Conservation (phyloP, 1,140 invertebrate species). For the Daktulosphaira vitifoliae region DNA sequence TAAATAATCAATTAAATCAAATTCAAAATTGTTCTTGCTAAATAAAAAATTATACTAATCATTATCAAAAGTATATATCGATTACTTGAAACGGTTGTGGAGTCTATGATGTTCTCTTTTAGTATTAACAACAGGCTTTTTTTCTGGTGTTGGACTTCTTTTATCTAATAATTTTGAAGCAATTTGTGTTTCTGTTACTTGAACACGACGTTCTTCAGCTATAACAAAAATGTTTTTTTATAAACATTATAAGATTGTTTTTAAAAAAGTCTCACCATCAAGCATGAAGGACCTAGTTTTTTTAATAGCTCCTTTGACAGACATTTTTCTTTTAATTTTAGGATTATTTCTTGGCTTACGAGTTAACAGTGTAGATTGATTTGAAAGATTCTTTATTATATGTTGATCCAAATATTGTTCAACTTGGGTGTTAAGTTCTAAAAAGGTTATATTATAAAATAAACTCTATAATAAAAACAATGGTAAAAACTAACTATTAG, state of each 20-base stretch:
- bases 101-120: background rate
- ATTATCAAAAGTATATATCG: too few species aligned
- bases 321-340: slow-evolving; percentile 59
- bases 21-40: too few species aligned
- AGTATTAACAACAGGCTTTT: background rate
- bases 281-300: slow-evolving; percentile 72
- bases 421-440: slow-evolving; percentile 69
- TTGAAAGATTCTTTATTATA: slow-evolving; percentile 66
- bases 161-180: background rate
- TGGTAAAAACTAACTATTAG: slow-evolving; percentile 54
- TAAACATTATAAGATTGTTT: background rate
- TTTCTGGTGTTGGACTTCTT: slow-evolving; percentile 4
- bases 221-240: background rate
- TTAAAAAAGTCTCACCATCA: slow-evolving; percentile 16
- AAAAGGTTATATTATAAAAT: slow-evolving; percentile 33
- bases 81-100: slow-evolving; percentile 20
- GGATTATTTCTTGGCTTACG: slow-evolving; percentile 42
- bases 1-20: too few species aligned
- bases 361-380: slow-evolving; percentile 58
- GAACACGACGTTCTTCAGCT: slow-evolving; percentile 23
- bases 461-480: slow-evolving; percentile 9
- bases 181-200: slow-evolving; percentile 11
- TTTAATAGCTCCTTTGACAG: slow-evolving; percentile 75
- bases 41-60: too few species aligned
- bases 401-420: slow-evolving; percentile 81